Conservation (phyloP, 2,113 vertebrate genomes). For the Climacteris rufus region DNA sequence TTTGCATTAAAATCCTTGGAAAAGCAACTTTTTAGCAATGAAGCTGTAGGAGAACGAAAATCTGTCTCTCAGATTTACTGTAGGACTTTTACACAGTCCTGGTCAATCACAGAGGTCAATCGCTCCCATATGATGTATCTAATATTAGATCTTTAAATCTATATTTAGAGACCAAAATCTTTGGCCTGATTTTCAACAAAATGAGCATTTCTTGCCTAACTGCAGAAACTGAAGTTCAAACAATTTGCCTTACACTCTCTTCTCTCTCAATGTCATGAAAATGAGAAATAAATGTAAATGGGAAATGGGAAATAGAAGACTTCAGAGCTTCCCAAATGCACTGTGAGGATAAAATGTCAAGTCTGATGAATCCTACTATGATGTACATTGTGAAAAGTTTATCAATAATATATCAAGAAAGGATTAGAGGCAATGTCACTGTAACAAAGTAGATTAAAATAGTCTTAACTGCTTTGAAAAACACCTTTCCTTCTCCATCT, state of each 20-base stretch:
- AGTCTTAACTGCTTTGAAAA: slow-evolving; percentile 15
- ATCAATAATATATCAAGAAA: slow-evolving; percentile 52
- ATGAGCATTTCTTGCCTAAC: not conserved
- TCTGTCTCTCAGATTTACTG: not conserved
- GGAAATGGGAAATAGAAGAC: not conserved
- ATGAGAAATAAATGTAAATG: slow-evolving; percentile 27
- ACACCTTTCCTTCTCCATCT: not conserved
- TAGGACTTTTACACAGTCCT: not conserved
- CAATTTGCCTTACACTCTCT: not conserved
- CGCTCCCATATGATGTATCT: not conserved
- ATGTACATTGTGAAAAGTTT: slow-evolving; percentile 25
- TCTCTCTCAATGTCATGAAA: slow-evolving; percentile 14
- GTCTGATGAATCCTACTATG: slow-evolving; percentile 29
- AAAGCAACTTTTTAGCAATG: not conserved
- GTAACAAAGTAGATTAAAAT: slow-evolving; percentile 32
- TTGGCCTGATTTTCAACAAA: slow-evolving; percentile 8
- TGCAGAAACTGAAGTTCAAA: not conserved
- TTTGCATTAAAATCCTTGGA: not conserved
- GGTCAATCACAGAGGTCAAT: not conserved
- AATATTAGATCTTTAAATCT: not conserved
- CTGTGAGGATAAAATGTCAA: slow-evolving; percentile 33
- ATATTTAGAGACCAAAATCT: not conserved
- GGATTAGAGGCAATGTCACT: slow-evolving; percentile 24
- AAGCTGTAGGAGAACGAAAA: not conserved
- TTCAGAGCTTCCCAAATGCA: slow-evolving; percentile 18